Conservation (phyloP, 92 coral and sea anemone species). For the Bergia puertoricense region DNA sequence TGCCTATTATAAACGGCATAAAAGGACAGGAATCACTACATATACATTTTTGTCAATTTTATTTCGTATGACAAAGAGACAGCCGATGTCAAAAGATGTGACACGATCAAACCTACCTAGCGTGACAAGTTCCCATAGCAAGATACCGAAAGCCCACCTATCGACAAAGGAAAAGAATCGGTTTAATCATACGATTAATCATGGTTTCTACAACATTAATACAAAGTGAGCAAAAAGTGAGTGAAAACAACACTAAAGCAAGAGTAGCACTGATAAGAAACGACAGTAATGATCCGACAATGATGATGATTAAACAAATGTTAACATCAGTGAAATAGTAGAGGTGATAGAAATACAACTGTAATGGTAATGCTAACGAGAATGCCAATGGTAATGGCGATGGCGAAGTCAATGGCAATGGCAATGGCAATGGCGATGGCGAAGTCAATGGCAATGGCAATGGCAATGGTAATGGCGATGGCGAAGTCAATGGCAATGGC, state of each 20-base stretch:
- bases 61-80: neutral
- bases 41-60: neutral
- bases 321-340: too few relatives aligned
- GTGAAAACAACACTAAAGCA: neutral
- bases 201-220: neutral
- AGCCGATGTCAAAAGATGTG: neutral
- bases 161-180: neutral
- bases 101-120: constrained; percentile 51
- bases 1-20: neutral
- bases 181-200: neutral
- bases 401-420: neutral
- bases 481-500: neutral
- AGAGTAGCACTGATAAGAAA: too few relatives aligned
- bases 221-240: neutral
- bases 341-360: too few relatives aligned
- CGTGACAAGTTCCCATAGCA: constrained; percentile 80
- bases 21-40: neutral
- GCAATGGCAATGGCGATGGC: neutral
- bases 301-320: neutral
- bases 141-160: constrained; percentile 78
- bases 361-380: too few relatives aligned
- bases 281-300: neutral
- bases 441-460: too few relatives aligned
- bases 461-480: neutral
- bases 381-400: neutral